Evolutionary conservation across 2,797 vertebrate genomes (phyloP).

Genomic region (Pantherophis vulpinus): DNA sequence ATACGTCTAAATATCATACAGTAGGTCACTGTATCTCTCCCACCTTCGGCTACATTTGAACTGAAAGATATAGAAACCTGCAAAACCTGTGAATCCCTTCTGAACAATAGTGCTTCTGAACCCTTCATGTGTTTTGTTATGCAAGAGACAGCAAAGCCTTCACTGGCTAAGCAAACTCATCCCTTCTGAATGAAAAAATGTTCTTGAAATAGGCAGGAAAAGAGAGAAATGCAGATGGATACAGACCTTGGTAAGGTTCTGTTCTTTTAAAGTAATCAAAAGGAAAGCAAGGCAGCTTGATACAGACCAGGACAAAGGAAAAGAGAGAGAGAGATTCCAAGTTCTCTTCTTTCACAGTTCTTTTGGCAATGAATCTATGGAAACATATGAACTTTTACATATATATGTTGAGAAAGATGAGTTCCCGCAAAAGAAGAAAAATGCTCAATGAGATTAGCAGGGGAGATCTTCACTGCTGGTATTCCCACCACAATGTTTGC

Average conservation of each 20-base stretch:
- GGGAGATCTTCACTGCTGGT: conserved; percentile 17
- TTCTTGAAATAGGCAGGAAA: background rate
- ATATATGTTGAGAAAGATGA: conserved; percentile 45
- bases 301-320: conserved; percentile 8
- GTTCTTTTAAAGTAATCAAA: conserved; percentile 15
- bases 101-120: background rate
- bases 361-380: conserved; percentile 50
- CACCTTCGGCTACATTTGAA: background rate
- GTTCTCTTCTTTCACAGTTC: conserved; percentile 35
- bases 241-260: background rate
- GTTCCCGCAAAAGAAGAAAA: conserved; percentile 52
- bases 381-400: conserved; percentile 58
- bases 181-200: background rate
- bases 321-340: conserved; percentile 20
- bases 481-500: conserved; percentile 47
- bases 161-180: background rate
- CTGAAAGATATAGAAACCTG: background rate
- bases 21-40: background rate
- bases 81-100: background rate
- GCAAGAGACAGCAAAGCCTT: background rate
- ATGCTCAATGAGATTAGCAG: conserved; percentile 50
- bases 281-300: conserved; percentile 18
- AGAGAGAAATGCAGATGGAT: background rate
- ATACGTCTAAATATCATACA: background rate
- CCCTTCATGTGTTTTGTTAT: background rate